Conservation (phyloP, 2,888 invertebrate species). For the Agrilus mali region DNA sequence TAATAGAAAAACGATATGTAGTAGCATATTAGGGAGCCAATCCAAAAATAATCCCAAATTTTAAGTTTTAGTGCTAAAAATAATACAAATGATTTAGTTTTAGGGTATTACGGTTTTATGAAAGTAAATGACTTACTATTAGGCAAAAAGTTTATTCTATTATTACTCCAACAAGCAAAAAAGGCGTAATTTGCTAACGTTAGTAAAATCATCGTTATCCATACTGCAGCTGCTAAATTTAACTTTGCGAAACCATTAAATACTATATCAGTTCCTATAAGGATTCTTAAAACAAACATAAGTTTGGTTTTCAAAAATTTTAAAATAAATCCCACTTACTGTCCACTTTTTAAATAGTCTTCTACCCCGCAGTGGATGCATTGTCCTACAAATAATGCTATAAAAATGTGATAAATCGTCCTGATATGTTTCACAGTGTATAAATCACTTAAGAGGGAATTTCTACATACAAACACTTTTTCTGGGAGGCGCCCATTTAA, state of each 20-base stretch:
- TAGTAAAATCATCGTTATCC: conserved; percentile 38
- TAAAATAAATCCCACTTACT: conserved; percentile 42
- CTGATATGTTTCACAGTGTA: conserved; percentile 66
- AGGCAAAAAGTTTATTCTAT: neutral
- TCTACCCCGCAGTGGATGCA: conserved; percentile 59
- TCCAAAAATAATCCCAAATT: conserved; percentile 2
- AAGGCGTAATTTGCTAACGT: conserved; percentile 21
- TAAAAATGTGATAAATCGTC: conserved; percentile 76
- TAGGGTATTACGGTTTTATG: too few species aligned
- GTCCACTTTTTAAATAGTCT: conserved; percentile 61
- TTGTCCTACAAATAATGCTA: conserved; percentile 60
- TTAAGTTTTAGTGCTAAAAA: too few species aligned
- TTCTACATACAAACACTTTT: conserved; percentile 56
- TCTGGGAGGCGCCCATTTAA: conserved; percentile 32
- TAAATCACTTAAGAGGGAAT: conserved; percentile 71
- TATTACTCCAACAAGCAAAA: too few species aligned
- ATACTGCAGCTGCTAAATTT: conserved; percentile 41
- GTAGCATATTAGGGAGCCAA: conserved; percentile 3
- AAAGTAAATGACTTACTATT: conserved; percentile 3
- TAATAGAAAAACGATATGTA: conserved; percentile 4
- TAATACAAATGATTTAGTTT: too few species aligned
- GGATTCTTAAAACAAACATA: conserved; percentile 30
- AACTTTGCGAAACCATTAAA: conserved; percentile 46
- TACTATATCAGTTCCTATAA: conserved; percentile 47
- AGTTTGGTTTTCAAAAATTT: conserved; percentile 1